These are phyloP conservation scores for Cottoperca gobio DNA, from an alignment of 2,797 vertebrate genomes.

Conservation along the genomic window DNA sequence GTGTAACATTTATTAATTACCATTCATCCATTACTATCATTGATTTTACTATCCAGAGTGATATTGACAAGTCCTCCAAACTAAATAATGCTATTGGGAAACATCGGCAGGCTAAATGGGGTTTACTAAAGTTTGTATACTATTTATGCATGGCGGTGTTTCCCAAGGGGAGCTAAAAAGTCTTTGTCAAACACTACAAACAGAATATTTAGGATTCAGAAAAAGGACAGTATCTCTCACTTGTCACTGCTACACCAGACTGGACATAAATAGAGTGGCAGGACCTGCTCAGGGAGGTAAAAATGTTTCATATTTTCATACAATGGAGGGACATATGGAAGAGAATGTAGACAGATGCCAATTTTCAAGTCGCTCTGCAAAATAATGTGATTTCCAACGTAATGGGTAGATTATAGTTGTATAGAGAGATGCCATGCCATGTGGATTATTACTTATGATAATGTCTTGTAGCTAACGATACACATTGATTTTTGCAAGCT, in stretches of 20 bases:
- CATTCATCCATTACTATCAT: constrained; percentile 36
- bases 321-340: constrained; percentile 13
- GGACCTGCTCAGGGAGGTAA: background rate
- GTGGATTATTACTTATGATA: constrained; percentile 6
- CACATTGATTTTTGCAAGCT: background rate
- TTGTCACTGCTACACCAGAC: background rate
- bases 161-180: constrained; percentile 12
- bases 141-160: constrained; percentile 9
- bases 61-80: constrained; percentile 47
- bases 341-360: constrained; percentile 7
- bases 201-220: constrained; percentile 3
- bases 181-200: constrained; percentile 24
- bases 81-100: constrained; percentile 36
- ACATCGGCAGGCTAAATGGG: constrained; percentile 21
- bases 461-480: background rate
- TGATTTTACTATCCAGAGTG: constrained; percentile 35
- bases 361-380: constrained; percentile 4
- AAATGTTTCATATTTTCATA: background rate
- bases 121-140: constrained; percentile 10
- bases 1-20: constrained; percentile 42
- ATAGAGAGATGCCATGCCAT: background rate
- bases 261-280: background rate
- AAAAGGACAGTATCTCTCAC: background rate
- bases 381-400: constrained; percentile 25
- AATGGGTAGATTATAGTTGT: constrained; percentile 16